Percentiles rank a stretch among this genome's conserved stretches.
Evolutionary conservation across 1,140 invertebrate species (phyloP).

Genomic region (Penaeus vannamei): DNA sequence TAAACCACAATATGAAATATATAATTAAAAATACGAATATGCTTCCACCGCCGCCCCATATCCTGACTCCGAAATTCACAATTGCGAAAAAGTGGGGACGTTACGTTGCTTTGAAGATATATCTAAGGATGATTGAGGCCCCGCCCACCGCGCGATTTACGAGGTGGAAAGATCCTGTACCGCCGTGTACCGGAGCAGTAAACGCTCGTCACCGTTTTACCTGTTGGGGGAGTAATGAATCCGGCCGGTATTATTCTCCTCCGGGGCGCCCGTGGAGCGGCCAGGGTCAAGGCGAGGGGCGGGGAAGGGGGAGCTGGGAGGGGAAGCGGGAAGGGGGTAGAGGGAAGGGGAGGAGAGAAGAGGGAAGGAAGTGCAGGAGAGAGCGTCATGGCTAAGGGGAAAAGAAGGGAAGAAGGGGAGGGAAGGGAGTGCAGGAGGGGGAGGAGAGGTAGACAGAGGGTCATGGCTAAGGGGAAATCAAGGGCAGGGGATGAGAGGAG

Average conservation of each 20-base stretch:
- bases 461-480: background rate
- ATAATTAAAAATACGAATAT: no score
- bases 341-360: background rate
- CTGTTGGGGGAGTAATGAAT: constrained; percentile 26
- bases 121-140: constrained; percentile 2
- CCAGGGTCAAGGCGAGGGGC: no score
- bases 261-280: no score
- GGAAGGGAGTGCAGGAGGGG: background rate
- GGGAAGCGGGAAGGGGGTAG: background rate
- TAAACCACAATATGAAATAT: no score
- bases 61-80: no score
- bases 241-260: background rate
- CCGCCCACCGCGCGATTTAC: constrained; percentile 21
- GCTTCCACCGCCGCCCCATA: no score
- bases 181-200: constrained; percentile 35
- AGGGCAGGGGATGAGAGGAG: no score
- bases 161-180: background rate
- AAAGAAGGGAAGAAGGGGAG: background rate
- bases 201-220: constrained; percentile 29
- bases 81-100: no score
- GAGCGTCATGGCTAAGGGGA: background rate
- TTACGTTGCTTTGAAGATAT: no score
- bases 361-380: background rate
- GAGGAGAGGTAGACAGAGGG: background rate
- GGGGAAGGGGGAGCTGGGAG: background rate